Evolutionary conservation across 2,888 invertebrate genomes (phyloP), one percentile per base, ranked within the genome.

Genomic region (Temnothorax unifasciatus): DNA sequence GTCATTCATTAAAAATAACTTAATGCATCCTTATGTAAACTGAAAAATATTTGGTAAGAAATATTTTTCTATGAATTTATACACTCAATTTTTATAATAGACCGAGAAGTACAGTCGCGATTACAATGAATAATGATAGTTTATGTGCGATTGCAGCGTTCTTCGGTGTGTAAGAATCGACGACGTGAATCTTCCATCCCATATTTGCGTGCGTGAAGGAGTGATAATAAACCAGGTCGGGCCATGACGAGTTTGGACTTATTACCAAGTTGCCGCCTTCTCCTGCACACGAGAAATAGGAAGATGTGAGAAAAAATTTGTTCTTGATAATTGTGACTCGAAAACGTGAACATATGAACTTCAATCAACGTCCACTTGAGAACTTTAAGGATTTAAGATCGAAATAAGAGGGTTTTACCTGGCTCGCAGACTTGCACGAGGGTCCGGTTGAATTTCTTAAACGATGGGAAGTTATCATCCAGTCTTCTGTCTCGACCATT

Each of bases 121-220:
- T 84, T 76, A 86, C 83, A 13, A 88, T 57, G 21, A 90, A 75
- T 54, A 87, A 83, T 38, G 89, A 91, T n/a, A 90, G 81, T 25
- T 85, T 86, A 44, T 77, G 61, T 21, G 81, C 52, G 47, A 88
- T 77, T 11, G 92, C 92, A 29, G 52, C 54, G 69, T 86, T 93
- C 76, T 91, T 95, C 29, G 29, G 29, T 64, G 95, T 95, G 93
- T 97, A 97, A 79, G 96, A 97, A 95, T 99, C 99, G 79, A 99
- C 97, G 38, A 99, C 96, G 95, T 97, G 97, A 93, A 99, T 98
- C 95, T 98, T 98, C 96, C 98, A 99, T 86, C 99, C 99, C 98
- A 99, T 99, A 95, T 99, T 98, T 41, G 97, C 96, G 92, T 98
- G 98, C 4, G 98, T 98, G 95, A 98, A 99, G 85, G 98, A 98